A percentile compares a stretch with the other conserved stretches of the same genome.
Evolutionary conservation across 2,113 vertebrate genomes (phyloP).

Genomic region (Aramus guarauna): DNA sequence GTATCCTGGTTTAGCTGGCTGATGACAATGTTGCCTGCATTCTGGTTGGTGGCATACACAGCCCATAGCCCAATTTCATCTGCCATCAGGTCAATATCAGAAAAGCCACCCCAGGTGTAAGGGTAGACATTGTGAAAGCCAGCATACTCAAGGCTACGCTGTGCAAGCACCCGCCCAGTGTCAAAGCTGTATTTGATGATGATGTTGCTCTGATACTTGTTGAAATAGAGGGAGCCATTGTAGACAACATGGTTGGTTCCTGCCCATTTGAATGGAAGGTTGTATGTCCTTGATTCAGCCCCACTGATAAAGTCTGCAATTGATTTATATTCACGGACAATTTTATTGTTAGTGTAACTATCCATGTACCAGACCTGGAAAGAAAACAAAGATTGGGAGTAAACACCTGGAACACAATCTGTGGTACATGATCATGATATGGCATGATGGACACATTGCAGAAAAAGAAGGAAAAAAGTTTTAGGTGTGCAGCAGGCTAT

Average conservation of each 20-base stretch:
- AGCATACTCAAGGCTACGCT: conserved; percentile 91
- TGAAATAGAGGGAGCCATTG: conserved; percentile 97
- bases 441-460: not conserved
- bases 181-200: conserved; percentile 97
- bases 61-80: conserved; percentile 97
- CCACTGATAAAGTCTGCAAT: conserved; percentile 90
- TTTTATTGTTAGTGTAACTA: conserved; percentile 96
- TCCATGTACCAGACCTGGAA: conserved; percentile 98
- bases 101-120: conserved; percentile 97
- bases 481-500: not conserved
- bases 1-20: conserved; percentile 91
- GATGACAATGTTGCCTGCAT: conserved; percentile 96
- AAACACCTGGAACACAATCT: not conserved
- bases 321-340: conserved; percentile 95
- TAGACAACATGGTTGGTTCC: conserved; percentile 98
- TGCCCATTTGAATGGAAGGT: conserved; percentile 97
- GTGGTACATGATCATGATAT: not conserved
- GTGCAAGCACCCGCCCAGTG: conserved; percentile 86
- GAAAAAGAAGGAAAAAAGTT: not conserved
- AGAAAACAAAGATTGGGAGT: not conserved
- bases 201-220: conserved; percentile 99
- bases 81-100: conserved; percentile 97
- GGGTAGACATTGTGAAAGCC: conserved; percentile 98
- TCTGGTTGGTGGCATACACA: conserved; percentile 97
- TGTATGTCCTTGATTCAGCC: conserved; percentile 93